Percentiles rank a stretch among this genome's conserved stretches.
Evolutionary conservation across 2,888 invertebrate species (phyloP).

Genomic region (Cartodere bifasciata): DNA sequence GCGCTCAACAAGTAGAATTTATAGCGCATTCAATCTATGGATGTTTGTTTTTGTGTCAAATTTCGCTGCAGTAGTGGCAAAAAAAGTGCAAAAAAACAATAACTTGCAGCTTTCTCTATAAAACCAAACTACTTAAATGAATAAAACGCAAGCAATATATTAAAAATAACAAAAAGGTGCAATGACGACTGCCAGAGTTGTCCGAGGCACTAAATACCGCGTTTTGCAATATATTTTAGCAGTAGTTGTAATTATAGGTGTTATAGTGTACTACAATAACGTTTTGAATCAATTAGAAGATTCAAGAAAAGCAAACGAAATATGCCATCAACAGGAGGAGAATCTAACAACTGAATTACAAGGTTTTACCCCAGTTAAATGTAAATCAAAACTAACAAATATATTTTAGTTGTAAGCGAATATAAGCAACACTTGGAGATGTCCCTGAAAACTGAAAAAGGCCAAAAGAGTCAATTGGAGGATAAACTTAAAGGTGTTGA

Average conservation of each 20-base stretch:
- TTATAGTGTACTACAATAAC: constrained; percentile 46
- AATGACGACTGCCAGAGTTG: constrained; percentile 42
- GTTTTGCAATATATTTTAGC: constrained; percentile 41
- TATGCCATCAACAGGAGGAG: constrained; percentile 46
- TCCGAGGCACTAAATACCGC: constrained; percentile 45
- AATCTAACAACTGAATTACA: constrained; percentile 44
- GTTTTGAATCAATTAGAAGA: constrained; percentile 45
- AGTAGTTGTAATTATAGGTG: constrained; percentile 38
- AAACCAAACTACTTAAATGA: too few species aligned
- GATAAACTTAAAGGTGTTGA: too few species aligned
- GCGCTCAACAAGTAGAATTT: too few species aligned
- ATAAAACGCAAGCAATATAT: too few species aligned
- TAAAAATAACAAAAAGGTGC: constrained; percentile 22
- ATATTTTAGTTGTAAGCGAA: constrained; percentile 43
- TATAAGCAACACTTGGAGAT: constrained; percentile 45
- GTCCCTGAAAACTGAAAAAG: constrained; percentile 41
- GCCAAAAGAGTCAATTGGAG: constrained; percentile 36
- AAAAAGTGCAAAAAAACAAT: too few species aligned
- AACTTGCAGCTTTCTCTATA: too few species aligned
- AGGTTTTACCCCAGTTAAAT: too few species aligned
- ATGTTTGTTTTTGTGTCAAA: too few species aligned
- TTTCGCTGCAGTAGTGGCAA: too few species aligned
- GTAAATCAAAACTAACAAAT: too few species aligned
- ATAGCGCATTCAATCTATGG: too few species aligned
- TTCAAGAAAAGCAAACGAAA: constrained; percentile 37